Conservation (phyloP, 2,797 vertebrate genomes). For the Gymnoscopelus braueri region DNA sequence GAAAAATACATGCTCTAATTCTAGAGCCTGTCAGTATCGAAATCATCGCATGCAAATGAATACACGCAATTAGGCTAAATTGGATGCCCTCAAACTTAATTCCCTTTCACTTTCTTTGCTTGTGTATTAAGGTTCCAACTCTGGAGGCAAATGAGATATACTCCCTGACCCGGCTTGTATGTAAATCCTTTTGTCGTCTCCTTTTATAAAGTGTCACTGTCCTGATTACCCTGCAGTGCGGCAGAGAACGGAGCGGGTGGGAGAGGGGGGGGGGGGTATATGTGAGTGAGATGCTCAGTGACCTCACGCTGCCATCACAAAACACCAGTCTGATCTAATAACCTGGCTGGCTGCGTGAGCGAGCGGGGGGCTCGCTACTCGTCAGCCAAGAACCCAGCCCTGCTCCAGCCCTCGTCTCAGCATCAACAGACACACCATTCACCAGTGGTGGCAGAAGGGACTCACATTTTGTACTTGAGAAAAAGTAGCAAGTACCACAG, state of each 20-base stretch:
- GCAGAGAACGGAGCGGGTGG: slow-evolving; percentile 67
- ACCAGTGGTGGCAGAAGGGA: no score
- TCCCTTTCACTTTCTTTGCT: slow-evolving; percentile 62
- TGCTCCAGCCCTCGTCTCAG: no score
- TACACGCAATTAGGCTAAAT: slow-evolving; percentile 67
- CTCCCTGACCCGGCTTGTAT: slow-evolving; percentile 67
- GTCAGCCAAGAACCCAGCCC: slow-evolving; percentile 41
- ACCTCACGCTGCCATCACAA: slow-evolving; percentile 77
- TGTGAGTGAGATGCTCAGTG: slow-evolving; percentile 81
- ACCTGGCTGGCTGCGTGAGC: slow-evolving; percentile 71
- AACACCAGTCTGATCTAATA: slow-evolving; percentile 83
- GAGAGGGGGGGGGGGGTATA: slow-evolving; percentile 38
- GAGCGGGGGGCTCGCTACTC: slow-evolving; percentile 40
- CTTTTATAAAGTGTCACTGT: slow-evolving; percentile 79
- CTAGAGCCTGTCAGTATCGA: slow-evolving; percentile 37
- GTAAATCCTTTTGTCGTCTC: slow-evolving; percentile 77
- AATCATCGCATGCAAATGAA: slow-evolving; percentile 66
- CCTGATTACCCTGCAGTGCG: slow-evolving; percentile 82
- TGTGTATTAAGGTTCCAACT: slow-evolving; percentile 64
- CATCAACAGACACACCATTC: no score
- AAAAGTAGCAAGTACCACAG: no score
- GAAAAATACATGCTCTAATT: slow-evolving; percentile 34
- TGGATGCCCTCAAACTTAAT: slow-evolving; percentile 59
- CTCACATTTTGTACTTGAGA: no score
- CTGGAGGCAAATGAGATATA: slow-evolving; percentile 72